These are phyloP conservation scores for Sebastes glaucus DNA, from an alignment of 2,797 vertebrate genomes.

Conservation along the genomic window DNA sequence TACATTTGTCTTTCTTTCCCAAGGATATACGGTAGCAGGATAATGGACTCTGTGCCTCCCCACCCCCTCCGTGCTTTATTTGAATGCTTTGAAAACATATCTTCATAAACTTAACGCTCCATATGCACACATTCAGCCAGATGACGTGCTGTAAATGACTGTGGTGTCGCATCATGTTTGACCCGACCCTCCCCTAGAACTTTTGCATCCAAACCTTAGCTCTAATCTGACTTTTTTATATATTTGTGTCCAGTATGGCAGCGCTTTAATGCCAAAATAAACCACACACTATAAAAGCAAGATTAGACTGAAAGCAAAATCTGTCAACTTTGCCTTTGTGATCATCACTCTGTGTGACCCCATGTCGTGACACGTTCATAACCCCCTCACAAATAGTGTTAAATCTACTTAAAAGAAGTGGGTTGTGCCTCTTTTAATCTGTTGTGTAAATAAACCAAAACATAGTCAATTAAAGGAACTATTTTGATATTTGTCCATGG, in stretches of 20 bases:
- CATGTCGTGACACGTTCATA: constrained; percentile 68
- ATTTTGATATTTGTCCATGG: constrained; percentile 58
- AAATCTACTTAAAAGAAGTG: constrained; percentile 62
- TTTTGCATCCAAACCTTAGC: constrained; percentile 45
- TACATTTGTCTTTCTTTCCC: constrained; percentile 64
- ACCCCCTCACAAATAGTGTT: constrained; percentile 56
- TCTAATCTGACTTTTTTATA: constrained; percentile 59
- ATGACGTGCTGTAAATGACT: constrained; percentile 11
- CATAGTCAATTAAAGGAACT: constrained; percentile 64
- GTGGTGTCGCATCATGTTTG: constrained; percentile 26
- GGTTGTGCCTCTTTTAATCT: constrained; percentile 62
- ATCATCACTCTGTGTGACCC: constrained; percentile 60
- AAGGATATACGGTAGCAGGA: constrained; percentile 60
- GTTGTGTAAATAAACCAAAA: constrained; percentile 71
- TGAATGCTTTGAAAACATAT: constrained; percentile 48
- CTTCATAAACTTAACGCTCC: constrained; percentile 7
- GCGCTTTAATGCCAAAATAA: constrained; percentile 49
- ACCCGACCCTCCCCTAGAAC: constrained; percentile 25
- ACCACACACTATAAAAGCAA: constrained; percentile 67
- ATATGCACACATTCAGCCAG: not conserved
- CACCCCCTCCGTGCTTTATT: constrained; percentile 20
- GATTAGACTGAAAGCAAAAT: constrained; percentile 77
- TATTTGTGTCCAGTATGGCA: constrained; percentile 44
- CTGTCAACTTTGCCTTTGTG: constrained; percentile 73
- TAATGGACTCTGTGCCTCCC: constrained; percentile 40